Conservation (phyloP, 2,113 vertebrate species). For the Corythaeola cristata region DNA sequence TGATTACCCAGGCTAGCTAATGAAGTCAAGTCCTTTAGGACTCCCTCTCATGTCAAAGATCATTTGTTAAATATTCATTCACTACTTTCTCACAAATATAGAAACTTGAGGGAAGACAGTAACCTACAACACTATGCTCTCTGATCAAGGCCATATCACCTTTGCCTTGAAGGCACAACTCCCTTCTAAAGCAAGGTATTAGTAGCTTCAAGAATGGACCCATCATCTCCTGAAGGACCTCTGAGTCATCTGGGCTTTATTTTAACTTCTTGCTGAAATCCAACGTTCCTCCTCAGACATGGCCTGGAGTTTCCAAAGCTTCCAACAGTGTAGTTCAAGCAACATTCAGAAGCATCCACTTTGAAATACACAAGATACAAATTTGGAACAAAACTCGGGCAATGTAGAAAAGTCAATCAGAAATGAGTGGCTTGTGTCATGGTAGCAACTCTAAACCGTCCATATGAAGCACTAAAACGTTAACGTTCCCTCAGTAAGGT, state of each 20-base stretch:
- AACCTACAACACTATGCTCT: background rate
- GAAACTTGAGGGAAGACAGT: background rate
- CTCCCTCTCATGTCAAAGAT: background rate
- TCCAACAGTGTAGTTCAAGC: background rate
- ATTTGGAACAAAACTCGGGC: background rate
- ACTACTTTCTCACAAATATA: background rate
- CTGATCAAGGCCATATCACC: background rate
- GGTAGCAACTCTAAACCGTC: background rate
- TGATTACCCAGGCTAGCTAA: background rate
- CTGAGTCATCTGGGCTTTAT: background rate
- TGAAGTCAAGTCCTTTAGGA: background rate
- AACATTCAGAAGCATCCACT: background rate
- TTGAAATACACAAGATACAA: background rate
- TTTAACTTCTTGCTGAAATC: background rate
- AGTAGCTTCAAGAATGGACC: background rate
- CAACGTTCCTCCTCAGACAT: background rate
- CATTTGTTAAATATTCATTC: background rate
- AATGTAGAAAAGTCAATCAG: background rate
- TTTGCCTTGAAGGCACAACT: background rate
- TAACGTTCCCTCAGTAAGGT: background rate
- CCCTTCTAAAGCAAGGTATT: background rate
- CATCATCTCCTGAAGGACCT: background rate
- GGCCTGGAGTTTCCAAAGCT: background rate
- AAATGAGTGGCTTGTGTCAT: background rate
- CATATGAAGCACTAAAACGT: background rate